Conservation (phyloP, 2,888 invertebrate species). For the Cordilura impudica region DNA sequence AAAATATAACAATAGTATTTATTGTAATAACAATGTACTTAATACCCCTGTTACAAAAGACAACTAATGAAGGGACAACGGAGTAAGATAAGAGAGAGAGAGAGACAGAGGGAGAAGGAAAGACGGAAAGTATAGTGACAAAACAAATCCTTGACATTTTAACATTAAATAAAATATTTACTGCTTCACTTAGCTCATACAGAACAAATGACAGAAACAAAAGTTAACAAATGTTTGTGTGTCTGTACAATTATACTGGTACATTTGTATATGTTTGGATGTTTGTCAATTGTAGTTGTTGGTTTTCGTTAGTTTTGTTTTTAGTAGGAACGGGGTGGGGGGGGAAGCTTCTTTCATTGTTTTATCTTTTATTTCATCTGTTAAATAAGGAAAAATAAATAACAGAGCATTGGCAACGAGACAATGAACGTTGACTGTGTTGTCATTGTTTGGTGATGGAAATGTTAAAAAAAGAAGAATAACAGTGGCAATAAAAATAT, state of each 20-base stretch:
- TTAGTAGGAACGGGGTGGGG: too few relatives aligned
- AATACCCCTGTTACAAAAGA: constrained; percentile 7
- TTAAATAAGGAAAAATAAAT: background rate
- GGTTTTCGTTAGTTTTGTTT: too few relatives aligned
- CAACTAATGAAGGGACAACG: background rate
- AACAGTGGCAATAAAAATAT: constrained; percentile 28
- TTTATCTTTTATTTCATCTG: too few relatives aligned
- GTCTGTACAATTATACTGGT: too few relatives aligned
- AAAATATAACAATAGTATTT: background rate
- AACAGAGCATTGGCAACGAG: background rate
- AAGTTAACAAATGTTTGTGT: background rate
- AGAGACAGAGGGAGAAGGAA: background rate
- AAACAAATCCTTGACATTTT: constrained; percentile 60
- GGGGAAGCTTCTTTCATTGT: too few relatives aligned
- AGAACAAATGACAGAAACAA: constrained; percentile 31
- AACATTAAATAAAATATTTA: constrained; percentile 59
- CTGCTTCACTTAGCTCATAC: constrained; percentile 50
- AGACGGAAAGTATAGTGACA: constrained; percentile 7
- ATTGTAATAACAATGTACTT: background rate
- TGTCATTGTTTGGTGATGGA: background rate
- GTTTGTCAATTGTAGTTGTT: too few relatives aligned
- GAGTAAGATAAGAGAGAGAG: background rate
- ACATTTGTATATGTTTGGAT: too few relatives aligned
- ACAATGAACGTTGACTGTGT: background rate
- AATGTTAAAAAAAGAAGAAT: background rate